Conservation (phyloP, 23 tunicate genomes). For the Halocynthia aurantium region DNA sequence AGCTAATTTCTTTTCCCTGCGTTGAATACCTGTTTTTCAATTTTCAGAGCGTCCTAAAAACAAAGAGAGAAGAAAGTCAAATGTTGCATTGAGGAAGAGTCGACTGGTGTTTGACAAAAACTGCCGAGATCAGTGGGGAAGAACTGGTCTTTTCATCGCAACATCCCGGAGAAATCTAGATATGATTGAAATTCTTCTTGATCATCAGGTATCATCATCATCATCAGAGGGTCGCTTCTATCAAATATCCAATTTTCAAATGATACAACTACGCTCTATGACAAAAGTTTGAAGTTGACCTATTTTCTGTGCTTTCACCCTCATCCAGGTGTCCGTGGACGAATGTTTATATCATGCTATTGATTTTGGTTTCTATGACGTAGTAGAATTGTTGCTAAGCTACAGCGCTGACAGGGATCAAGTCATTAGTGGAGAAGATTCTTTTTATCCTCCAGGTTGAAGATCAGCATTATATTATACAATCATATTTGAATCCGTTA, state of each 20-base stretch:
- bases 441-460: slow-evolving; percentile 59
- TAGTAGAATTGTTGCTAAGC: slow-evolving; percentile 49
- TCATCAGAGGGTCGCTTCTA: neutral
- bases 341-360: slow-evolving; percentile 65
- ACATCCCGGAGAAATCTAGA: slow-evolving; percentile 39
- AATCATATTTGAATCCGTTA: neutral
- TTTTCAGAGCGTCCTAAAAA: too few species aligned
- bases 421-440: slow-evolving; percentile 51
- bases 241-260: too few species aligned
- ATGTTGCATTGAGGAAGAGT: too few species aligned
- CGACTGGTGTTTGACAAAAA: slow-evolving; percentile 29
- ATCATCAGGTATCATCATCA: slow-evolving; percentile 43
- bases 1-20: too few species aligned
- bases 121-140: slow-evolving; percentile 72
- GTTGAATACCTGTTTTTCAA: too few species aligned
- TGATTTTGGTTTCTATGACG: slow-evolving; percentile 57
- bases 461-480: neutral
- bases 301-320: too few species aligned
- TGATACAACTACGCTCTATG: too few species aligned
- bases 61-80: too few species aligned
- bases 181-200: slow-evolving; percentile 44
- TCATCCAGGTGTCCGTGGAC: slow-evolving; percentile 38
- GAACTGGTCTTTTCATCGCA: slow-evolving; percentile 57
- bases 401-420: slow-evolving; percentile 24
- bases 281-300: too few species aligned